Base-by-base conservation (phyloP, 2,113 vertebrate genomes). In the Triplophysa siluroides region DNA sequence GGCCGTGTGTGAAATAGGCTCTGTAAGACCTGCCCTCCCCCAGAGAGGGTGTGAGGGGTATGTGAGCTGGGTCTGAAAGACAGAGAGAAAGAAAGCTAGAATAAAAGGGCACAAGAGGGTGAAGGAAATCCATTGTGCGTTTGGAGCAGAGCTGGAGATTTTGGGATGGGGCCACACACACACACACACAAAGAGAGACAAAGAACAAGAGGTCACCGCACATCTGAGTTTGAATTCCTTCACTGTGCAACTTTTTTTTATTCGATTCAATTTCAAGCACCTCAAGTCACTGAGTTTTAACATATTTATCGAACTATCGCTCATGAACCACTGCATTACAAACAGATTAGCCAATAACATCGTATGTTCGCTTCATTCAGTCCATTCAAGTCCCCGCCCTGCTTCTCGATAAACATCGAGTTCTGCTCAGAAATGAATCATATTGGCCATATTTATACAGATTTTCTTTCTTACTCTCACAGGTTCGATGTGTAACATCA, bases 401-500 rank as follows among this genome's bases (percentile, higher is more conserved):
- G 14, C 47, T 50, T 11, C 47, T 14, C 47, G 2, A 50, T 13
- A 11, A 47, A 47, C 13, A 47, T 47, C 9, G 9, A 13, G 11
- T 13, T 14, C 11, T 50, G 3, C 3, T 13, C 11, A 50, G 47
- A 50, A 50, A 56, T 58, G n/a, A 8, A 58, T 18, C 8, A 11
- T 10, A 19, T 8, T 12, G 13, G 66, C 14, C 54, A 2, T 16
- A 60, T 21, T 10, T 41, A 10, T 11, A n/a, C 18, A 5, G 3
- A 21, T 16, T 66, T 9, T 78, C 18, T 47, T 18, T 76, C 5
- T 77, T 50, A 5, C 0, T 63, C 26, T 58, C 12, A 12, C 26
- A 98, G 97, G 97, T 23, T 85, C 88, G 5, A 96, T 96, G 94
- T 99, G 97, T 73, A 96, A 94, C 85, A 88, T 97, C 86, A 95